Conservation (phyloP, 2,797 vertebrate genomes). For the Eurystomus glaucurus region DNA sequence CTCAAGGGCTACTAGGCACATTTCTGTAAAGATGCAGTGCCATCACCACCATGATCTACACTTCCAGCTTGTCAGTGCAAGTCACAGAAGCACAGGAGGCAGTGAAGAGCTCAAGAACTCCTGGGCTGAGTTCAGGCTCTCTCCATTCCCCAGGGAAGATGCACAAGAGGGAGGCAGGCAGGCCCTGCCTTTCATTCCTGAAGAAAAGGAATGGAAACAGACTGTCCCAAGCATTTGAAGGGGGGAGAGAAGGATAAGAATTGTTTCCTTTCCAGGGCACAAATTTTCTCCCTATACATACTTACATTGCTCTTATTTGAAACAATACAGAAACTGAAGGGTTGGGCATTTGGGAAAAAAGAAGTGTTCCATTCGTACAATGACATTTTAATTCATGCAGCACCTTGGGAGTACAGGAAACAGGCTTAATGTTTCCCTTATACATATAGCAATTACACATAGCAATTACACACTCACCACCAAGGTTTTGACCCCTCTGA, state of each 20-base stretch:
- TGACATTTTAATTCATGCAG: not conserved
- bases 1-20: accelerated
- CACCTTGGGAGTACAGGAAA: not conserved
- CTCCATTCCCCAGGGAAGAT: not conserved
- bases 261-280: not conserved
- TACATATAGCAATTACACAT: not conserved
- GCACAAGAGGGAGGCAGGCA: not conserved
- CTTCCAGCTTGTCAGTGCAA: not conserved
- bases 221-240: not conserved
- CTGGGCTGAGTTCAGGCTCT: not conserved
- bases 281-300: not conserved
- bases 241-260: not conserved
- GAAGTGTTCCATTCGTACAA: not conserved
- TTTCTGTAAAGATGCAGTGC: not conserved
- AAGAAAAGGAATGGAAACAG: not conserved
- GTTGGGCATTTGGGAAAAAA: not conserved
- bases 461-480: not conserved
- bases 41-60: not conserved
- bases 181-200: not conserved
- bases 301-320: not conserved
- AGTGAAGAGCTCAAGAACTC: not conserved
- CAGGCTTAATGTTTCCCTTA: not conserved
- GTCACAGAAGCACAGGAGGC: not conserved
- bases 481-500: not conserved
- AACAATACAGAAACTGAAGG: not conserved